Evolutionary conservation across 1,140 invertebrate genomes (phyloP), one percentile per base, ranked within the genome.

Genomic region (Tetramorium alpestre): DNA sequence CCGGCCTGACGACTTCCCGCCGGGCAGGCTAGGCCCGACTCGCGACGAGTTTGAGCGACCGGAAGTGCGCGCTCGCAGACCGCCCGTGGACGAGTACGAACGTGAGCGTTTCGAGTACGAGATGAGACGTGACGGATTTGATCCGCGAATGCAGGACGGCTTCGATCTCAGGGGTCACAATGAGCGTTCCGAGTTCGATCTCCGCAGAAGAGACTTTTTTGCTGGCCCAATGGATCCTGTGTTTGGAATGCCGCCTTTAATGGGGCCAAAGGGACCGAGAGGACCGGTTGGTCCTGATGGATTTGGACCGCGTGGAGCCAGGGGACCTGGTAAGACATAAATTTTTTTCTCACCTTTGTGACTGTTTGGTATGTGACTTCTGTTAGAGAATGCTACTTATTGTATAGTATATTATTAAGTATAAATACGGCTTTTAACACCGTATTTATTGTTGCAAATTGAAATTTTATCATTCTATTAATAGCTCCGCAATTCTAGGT

Each of bases 231-330:
- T 95, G 85, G 94, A 94, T 7, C 92, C 93, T 49, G 94, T 93
- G 4, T 95, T 94, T 58, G 95, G 94, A 13, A 94, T 93, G 51
- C 93, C 94, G 5, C 92, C 92, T 3, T 94, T 95, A 90, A 94
- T 95, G 93, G 95, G 95, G 10, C 94, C 94, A 2, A 91, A 95
- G 72, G 95, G 94, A n/a, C 94, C 94, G 0, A 92, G 94, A 72
- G 94, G 94, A 60, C 93, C 94, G 0, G 93, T 94, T 81, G 95
- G 95, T 67, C 94, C 95, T 16, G 95, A 96, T 56, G 93, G 91
- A 13, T 96, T 95, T 88, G 94, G 94, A 47, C 93, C 95, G 2
- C 93, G 94, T 54, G 95, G 92, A 84, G 88, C 92, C n/a, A 92
- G 94, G 47, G 93, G 94, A 41, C 95, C 94, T 49, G 95, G 95